A percentile compares a stretch with the other conserved stretches of the same genome.
These are phyloP conservation scores for Temnothorax unifasciatus DNA, from an alignment of 2,888 invertebrate species.

Conservation along the genomic window DNA sequence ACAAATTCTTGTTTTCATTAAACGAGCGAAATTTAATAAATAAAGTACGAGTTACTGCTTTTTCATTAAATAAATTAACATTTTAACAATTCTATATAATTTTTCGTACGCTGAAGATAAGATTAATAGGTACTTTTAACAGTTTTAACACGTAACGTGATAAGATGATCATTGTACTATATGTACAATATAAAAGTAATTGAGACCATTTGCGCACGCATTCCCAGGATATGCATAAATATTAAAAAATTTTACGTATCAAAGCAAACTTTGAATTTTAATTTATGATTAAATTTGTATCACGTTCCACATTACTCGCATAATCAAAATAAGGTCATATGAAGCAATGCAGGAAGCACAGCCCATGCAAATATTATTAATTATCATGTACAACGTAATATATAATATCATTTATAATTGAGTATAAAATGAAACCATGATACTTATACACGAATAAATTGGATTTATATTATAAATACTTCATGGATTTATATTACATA, in stretches of 20 bases:
- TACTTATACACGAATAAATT: slow-evolving; percentile 47
- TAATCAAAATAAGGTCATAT: slow-evolving; percentile 36
- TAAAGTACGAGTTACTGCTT: slow-evolving; percentile 8
- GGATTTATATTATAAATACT: slow-evolving; percentile 36
- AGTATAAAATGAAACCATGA: slow-evolving; percentile 47
- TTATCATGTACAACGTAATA: slow-evolving; percentile 26
- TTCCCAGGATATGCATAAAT: slow-evolving; percentile 12
- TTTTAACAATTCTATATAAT: slow-evolving; percentile 1
- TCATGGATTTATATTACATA: slow-evolving; percentile 15
- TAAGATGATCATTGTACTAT: neutral
- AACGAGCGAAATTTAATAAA: neutral
- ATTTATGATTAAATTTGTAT: slow-evolving; percentile 38
- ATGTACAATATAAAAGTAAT: neutral
- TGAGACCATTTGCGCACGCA: neutral
- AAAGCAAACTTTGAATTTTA: slow-evolving; percentile 43
- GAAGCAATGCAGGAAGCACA: slow-evolving; percentile 14
- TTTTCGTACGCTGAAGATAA: neutral
- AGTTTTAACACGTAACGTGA: neutral
- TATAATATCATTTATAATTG: slow-evolving; percentile 45
- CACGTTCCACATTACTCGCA: slow-evolving; percentile 4
- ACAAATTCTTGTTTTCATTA: slow-evolving; percentile 16
- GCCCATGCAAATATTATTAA: slow-evolving; percentile 48
- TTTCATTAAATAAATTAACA: neutral
- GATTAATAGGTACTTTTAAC: neutral
- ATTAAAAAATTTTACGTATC: slow-evolving; percentile 35